These are phyloP conservation scores for Reticulitermes lucifugus DNA, from an alignment of 2,888 invertebrate species.

Conservation along the genomic window DNA sequence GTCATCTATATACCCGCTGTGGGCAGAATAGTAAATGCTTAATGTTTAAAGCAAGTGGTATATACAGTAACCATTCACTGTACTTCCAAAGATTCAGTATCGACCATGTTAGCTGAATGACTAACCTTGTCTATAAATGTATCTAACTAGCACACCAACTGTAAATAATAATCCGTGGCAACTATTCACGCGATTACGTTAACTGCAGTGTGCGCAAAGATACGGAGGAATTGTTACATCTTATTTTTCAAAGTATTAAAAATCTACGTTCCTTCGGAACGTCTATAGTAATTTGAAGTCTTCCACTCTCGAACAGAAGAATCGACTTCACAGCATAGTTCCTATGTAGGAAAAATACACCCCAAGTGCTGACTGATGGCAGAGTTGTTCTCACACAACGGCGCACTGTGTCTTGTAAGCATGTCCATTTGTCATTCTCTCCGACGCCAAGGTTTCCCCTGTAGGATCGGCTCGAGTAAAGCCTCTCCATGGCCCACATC, in stretches of 20 bases:
- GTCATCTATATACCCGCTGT: too few relatives aligned
- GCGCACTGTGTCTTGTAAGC: neutral
- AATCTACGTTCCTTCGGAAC: neutral
- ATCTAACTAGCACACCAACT: too few relatives aligned
- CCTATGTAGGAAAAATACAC: neutral
- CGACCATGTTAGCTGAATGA: too few relatives aligned
- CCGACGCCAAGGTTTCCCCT: neutral
- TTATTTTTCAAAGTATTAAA: neutral
- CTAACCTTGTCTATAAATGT: too few relatives aligned
- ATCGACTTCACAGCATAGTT: neutral
- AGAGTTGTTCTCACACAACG: constrained; percentile 11
- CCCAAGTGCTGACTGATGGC: neutral
- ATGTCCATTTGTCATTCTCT: neutral
- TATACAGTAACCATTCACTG: too few relatives aligned
- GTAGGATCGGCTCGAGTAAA: neutral
- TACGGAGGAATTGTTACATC: too few relatives aligned
- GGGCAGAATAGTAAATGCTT: too few relatives aligned
- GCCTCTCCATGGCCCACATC: neutral
- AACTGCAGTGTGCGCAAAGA: too few relatives aligned
- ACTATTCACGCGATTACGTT: too few relatives aligned
- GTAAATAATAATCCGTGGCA: too few relatives aligned
- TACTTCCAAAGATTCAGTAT: too few relatives aligned
- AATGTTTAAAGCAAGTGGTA: too few relatives aligned
- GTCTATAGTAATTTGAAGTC: neutral
- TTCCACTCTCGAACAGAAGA: neutral